Base-by-base conservation (phyloP, 2,113 vertebrate genomes). In the Tragelaphus strepsiceros region DNA sequence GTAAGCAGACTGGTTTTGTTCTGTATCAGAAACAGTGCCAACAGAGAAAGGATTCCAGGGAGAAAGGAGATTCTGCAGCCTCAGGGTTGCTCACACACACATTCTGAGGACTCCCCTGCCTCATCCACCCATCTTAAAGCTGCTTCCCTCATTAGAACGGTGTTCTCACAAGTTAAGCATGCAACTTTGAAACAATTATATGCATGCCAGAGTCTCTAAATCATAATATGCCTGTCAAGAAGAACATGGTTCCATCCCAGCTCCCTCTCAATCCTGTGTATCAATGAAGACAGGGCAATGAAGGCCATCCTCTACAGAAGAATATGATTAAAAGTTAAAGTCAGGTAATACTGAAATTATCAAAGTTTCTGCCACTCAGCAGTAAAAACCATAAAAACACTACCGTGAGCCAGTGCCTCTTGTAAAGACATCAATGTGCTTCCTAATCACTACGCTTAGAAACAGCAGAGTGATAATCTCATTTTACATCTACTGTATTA, bases 261-360 rank as follows among this genome's bases (percentile, higher is more conserved):
- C 32, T 80, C 49, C 49, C 49, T 83, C 84, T 74, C 26, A 85
- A 53, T 15, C 61, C 13, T 35, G 88, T 53, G 2, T 71, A 93
- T 49, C 54, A 97, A 30, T 83, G 35, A 97, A 95, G 77, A 93
- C 3, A 87, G 64, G 53, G 39, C 21, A 16, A 46, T 71, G 19
- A 62, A 54, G 22, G 81, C 53, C 35, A 74, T 81, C 83, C 59
- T 88, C 92, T 90, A 95, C 53, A 90, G 81, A 88, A 95, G 59
- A 28, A 93, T 93, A 98, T 46, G 26, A 93, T 59, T 95, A 61
- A 61, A 97, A 86, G 10, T 90, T 92, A 89, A 88, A 88, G 32
- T 86, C 64, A 96, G n/a, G 49, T 74, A 90, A 88, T 17, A 9
- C n/a, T 86, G 67, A 74, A 80, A 58, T 92, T 89, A 88, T 54